Base-by-base conservation (phyloP, 2,888 invertebrate genomes). In the Lacanobia wlatinum region DNA sequence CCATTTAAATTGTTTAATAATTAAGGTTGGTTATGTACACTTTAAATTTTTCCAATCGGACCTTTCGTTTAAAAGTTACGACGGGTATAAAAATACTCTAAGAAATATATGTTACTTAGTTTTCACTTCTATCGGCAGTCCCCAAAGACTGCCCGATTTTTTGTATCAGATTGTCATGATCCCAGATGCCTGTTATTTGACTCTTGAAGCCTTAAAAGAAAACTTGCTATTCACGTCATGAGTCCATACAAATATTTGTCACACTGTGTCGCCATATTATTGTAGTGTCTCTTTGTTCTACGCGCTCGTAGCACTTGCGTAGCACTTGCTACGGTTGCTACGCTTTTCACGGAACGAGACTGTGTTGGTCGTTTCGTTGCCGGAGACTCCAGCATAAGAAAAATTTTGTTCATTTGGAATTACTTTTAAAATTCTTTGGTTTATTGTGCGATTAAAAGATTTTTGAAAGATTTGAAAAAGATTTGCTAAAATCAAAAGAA, bases 271-370 rank as follows among this genome's bases (percentile, higher is more conserved):
- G 4, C 34, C 34, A 34, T 34, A 34, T 76, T 77, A 75, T 70
- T 70, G 50, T 61, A 58, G 59, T 28, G 55, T 21, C 43, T 43
- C 46, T 58, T 75, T 75, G 61, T 62, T 70, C 80, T 62, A 80
- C 70, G 70, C 65, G 75, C 65, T 79, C 78, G 78, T 78, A 80
- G 78, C 80, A 70, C 55, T 23, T 56, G 48, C 78, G 78, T 78
- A 78, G 80, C 80, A 70, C 61, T 80, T 79, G 80, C 78, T 78
- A 78, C 80, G 78, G 56, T 80, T 79, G 80, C 78, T 78, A 78
- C 80, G 78, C 34, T 56, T 79, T 79, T 79, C 68, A 46, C 50
- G 16, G 46, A 46, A 56, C 48, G 46, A 34, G 28, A 62, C 56
- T 61, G 38, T 48, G 58, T 70, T 48, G 52, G 46, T 58, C 58